Conservation (phyloP, 2,797 vertebrate species). For the Macropodus opercularis region DNA sequence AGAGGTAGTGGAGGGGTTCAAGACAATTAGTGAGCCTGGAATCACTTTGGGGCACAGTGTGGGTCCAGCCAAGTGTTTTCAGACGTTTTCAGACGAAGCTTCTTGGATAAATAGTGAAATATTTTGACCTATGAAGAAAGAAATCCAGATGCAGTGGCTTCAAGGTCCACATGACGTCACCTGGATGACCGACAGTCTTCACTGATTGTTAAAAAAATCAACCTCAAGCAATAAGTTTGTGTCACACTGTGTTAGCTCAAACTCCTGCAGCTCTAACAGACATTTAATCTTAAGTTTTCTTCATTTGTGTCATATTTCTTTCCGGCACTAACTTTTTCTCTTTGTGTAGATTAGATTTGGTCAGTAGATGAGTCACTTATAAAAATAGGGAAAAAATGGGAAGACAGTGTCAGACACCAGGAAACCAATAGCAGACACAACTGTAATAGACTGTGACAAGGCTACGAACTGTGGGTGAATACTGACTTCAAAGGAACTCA, state of each 20-base stretch:
- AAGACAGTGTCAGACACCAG: conserved; percentile 38
- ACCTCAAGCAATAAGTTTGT: no score
- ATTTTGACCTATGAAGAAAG: no score
- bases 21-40: no score
- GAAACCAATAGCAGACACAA: conserved; percentile 24
- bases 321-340: background rate
- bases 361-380: conserved; percentile 38
- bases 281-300: background rate
- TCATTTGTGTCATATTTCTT: background rate
- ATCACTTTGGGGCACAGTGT: no score
- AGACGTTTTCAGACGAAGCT: no score
- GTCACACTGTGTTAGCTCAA: background rate
- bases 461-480: conserved; percentile 59
- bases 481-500: conserved; percentile 62
- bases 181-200: no score
- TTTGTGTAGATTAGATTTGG: conserved; percentile 46
- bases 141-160: no score
- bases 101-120: no score
- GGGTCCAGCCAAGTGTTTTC: no score
- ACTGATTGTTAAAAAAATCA: no score
- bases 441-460: conserved; percentile 68
- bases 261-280: background rate
- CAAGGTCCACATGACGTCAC: no score
- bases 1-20: no score
- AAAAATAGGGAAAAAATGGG: conserved; percentile 49